Evolutionary conservation across 2,113 vertebrate species (phyloP).

Genomic region (Caranx ignobilis): DNA sequence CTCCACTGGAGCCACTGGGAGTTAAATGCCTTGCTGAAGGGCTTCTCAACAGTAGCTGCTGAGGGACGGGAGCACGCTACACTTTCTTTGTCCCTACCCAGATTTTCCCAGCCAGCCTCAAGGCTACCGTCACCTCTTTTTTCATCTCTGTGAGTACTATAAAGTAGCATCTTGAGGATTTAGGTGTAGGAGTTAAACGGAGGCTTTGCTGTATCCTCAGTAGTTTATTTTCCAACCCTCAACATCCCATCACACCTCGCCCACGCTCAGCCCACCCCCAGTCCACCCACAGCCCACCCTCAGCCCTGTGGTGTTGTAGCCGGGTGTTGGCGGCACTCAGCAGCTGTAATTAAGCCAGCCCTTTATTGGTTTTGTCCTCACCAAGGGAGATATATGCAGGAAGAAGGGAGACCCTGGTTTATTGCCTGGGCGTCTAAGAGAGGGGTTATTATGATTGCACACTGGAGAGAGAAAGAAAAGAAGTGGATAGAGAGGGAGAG

Average conservation of each 20-base stretch:
- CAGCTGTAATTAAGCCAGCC: conserved; percentile 78
- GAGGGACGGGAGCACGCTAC: conserved; percentile 3
- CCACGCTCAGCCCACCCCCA: conserved; percentile 56
- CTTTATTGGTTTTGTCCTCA: conserved; percentile 82
- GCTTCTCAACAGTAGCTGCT: conserved; percentile 14
- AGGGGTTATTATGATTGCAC: conserved; percentile 74
- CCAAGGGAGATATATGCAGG: conserved; percentile 71
- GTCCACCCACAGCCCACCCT: conserved; percentile 56
- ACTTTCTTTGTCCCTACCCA: conserved; percentile 16
- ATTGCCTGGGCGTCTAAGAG: conserved; percentile 75
- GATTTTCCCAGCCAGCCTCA: conserved; percentile 39
- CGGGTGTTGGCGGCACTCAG: conserved; percentile 66
- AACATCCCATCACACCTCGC: conserved; percentile 40
- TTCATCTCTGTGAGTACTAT: conserved; percentile 50
- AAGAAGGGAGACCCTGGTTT: conserved; percentile 73
- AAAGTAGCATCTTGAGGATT: conserved; percentile 50
- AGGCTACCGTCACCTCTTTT: conserved; percentile 30
- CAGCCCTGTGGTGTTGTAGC: conserved; percentile 58
- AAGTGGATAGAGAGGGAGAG: conserved; percentile 28
- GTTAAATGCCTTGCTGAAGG: conserved; percentile 41
- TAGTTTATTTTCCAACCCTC: conserved; percentile 18
- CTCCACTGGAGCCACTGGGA: conserved; percentile 24
- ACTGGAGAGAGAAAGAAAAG: conserved; percentile 49
- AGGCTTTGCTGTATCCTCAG: conserved; percentile 28
- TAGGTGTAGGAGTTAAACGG: conserved; percentile 39